A percentile compares a stretch with the other conserved stretches of the same genome.
phyloP scores from a whole-genome alignment of 2,888 invertebrate species.

The Petrolisthes manimaculis region DNA sequence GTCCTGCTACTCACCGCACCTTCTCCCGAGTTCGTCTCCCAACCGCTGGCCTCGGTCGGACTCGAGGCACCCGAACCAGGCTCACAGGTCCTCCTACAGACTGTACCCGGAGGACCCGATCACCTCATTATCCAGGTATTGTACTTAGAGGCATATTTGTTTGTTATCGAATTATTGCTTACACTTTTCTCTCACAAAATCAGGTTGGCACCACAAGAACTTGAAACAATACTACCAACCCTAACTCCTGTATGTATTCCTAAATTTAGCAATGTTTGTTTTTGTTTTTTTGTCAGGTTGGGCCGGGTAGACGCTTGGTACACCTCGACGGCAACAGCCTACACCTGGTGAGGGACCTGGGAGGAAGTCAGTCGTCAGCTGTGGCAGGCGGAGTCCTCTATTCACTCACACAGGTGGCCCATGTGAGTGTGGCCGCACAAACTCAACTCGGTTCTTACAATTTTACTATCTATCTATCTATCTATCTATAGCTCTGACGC shows the following conservation, averaged over 20 bases:
- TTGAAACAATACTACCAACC: too few species aligned
- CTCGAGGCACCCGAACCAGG: slow-evolving; percentile 43
- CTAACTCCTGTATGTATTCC: too few species aligned
- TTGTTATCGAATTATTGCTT: too few species aligned
- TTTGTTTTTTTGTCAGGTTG: slow-evolving; percentile 40
- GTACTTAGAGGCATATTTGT: too few species aligned
- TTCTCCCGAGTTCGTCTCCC: slow-evolving; percentile 43
- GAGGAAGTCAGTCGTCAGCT: slow-evolving; percentile 43
- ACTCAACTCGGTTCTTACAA: too few species aligned
- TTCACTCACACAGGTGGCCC: slow-evolving; percentile 44
- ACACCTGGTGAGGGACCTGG: slow-evolving; percentile 51
- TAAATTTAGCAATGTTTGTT: neutral
- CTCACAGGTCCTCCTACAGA: slow-evolving; percentile 40
- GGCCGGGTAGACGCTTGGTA: slow-evolving; percentile 41
- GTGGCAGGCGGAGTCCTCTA: slow-evolving; percentile 45
- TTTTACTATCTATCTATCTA: too few species aligned
- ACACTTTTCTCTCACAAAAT: too few species aligned
- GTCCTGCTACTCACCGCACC: slow-evolving; percentile 46
- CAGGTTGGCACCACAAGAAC: too few species aligned
- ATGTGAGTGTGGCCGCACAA: slow-evolving; percentile 21
- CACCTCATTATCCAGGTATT: slow-evolving; percentile 57
- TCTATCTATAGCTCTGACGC: too few species aligned
- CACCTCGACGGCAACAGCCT: slow-evolving; percentile 49
- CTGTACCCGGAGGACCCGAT: slow-evolving; percentile 40
- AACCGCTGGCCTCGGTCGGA: slow-evolving; percentile 52